Conservation (phyloP, 2,888 invertebrate species). For the Limenitis camilla region DNA sequence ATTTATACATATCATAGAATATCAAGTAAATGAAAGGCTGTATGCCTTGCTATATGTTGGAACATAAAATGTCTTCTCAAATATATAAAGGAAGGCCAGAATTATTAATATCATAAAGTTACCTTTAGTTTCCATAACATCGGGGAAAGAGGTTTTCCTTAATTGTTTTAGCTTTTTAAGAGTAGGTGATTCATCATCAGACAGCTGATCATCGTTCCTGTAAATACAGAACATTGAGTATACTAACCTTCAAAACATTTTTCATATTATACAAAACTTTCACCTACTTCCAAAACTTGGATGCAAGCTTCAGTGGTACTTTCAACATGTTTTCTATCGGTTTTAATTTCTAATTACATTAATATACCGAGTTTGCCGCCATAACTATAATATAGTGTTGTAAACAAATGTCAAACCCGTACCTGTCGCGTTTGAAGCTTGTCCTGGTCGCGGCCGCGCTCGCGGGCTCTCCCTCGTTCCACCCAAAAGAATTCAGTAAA, state of each 20-base stretch:
- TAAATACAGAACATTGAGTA: conserved; percentile 31
- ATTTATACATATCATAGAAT: too few relatives aligned
- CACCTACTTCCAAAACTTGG: conserved; percentile 62
- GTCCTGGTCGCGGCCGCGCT: conserved; percentile 38
- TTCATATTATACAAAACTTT: not conserved
- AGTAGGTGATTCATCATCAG: conserved; percentile 58
- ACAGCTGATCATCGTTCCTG: conserved; percentile 59
- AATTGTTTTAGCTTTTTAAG: conserved; percentile 56
- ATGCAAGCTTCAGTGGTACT: conserved; percentile 52
- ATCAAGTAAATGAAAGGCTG: too few relatives aligned
- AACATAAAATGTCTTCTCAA: too few relatives aligned
- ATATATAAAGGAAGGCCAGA: too few relatives aligned
- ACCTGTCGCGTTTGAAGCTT: conserved; percentile 70
- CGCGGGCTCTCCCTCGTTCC: conserved; percentile 46
- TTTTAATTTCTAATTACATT: conserved; percentile 23
- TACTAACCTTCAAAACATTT: conserved; percentile 1
- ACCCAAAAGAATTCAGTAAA: conserved; percentile 43
- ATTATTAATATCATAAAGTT: conserved; percentile 6
- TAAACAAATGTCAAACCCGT: conserved; percentile 60
- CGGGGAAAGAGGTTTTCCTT: conserved; percentile 50
- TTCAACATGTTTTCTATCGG: conserved; percentile 38
- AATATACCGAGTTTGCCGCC: conserved; percentile 63
- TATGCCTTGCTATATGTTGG: too few relatives aligned
- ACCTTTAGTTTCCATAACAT: conserved; percentile 53
- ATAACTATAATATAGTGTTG: conserved; percentile 55